A percentile compares a stretch with the other conserved stretches of the same genome.
Evolutionary conservation across 2,797 vertebrate species (phyloP).

Genomic region (Leptodactylus fallax): DNA sequence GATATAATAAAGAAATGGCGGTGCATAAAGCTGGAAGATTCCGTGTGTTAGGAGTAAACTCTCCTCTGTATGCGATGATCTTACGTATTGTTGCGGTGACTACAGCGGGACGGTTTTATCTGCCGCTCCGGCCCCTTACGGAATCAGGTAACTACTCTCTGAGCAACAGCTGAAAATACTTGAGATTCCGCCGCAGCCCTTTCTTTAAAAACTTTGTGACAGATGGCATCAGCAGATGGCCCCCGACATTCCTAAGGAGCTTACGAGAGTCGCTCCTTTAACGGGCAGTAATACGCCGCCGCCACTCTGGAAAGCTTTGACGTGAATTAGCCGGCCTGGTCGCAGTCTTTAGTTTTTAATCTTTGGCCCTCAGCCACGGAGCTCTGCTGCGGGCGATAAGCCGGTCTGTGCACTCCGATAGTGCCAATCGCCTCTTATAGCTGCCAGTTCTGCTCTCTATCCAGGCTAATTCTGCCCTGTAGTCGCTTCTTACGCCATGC

Average conservation of each 20-base stretch:
- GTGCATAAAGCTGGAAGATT: too few species aligned
- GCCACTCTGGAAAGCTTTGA: conserved; percentile 71
- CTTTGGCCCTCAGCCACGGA: conserved; percentile 65
- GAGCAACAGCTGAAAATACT: conserved; percentile 71
- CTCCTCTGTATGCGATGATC: too few species aligned
- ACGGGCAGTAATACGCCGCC: conserved; percentile 68
- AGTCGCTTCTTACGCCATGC: too few species aligned
- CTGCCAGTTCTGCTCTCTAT: neutral
- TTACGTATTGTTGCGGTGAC: too few species aligned
- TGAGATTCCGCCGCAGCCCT: conserved; percentile 68
- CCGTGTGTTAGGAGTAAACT: too few species aligned
- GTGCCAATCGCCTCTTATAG: conserved; percentile 27
- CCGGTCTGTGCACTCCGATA: conserved; percentile 67
- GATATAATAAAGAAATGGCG: too few species aligned
- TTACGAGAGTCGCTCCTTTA: conserved; percentile 81
- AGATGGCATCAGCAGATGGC: conserved; percentile 89
- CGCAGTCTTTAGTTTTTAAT: conserved; percentile 74
- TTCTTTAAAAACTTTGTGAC: conserved; percentile 73
- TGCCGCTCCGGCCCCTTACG: conserved; percentile 29
- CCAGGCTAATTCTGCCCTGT: neutral
- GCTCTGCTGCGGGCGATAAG: conserved; percentile 65
- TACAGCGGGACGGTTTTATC: too few species aligned
- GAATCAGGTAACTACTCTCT: conserved; percentile 65
- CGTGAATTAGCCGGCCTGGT: conserved; percentile 74
- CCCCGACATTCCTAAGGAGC: conserved; percentile 81